phyloP scores from a whole-genome alignment of 2,888 invertebrate genomes.

The Aquatica leii region DNA sequence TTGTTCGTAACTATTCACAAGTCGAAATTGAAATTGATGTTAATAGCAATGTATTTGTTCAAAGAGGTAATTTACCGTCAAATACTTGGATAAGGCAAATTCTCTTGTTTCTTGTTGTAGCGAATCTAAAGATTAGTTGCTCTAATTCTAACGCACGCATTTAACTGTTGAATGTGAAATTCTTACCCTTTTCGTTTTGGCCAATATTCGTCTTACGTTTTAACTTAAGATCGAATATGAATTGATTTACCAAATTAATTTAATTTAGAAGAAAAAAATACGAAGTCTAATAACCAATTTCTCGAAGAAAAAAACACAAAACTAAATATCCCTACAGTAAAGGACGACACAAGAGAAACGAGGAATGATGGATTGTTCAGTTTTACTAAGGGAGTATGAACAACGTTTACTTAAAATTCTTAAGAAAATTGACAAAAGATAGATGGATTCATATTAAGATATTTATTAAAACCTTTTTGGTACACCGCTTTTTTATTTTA shows the following conservation, averaged over 20 bases:
- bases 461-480: not conserved
- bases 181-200: not conserved
- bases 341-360: conserved; percentile 5
- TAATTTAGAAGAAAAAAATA: too few species aligned
- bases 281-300: not conserved
- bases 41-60: conserved; percentile 24
- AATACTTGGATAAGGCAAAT: conserved; percentile 16
- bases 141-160: conserved; percentile 22
- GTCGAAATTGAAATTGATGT: conserved; percentile 19
- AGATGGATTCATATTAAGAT: conserved; percentile 9
- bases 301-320: not conserved
- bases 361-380: conserved; percentile 10
- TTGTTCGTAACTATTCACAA: not conserved
- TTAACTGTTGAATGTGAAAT: conserved; percentile 19
- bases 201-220: not conserved
- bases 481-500: too few species aligned
- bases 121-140: conserved; percentile 23
- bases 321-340: not conserved
- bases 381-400: conserved; percentile 8
- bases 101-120: conserved; percentile 16
- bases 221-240: not conserved
- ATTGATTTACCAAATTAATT: too few species aligned
- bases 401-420: conserved; percentile 11
- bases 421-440: conserved; percentile 11
- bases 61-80: conserved; percentile 25